Evolutionary conservation across 2,888 invertebrate species (phyloP).

Genomic region (Pardosa pseudoannulata): DNA sequence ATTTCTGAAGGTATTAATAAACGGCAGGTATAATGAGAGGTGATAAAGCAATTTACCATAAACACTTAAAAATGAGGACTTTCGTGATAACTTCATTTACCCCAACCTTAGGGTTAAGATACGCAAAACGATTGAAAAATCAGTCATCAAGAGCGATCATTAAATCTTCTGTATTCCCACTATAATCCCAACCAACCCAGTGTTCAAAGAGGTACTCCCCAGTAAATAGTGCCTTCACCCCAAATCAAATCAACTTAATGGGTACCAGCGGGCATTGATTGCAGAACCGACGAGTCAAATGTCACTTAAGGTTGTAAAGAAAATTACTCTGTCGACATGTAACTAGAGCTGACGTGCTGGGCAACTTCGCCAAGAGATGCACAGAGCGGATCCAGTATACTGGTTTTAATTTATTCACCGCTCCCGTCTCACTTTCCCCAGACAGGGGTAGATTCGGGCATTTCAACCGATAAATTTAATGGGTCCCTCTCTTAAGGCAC

Average conservation of each 20-base stretch:
- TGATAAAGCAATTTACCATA: no score
- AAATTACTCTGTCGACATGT: background rate
- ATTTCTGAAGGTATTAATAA: no score
- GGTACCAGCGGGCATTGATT: background rate
- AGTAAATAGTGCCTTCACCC: background rate
- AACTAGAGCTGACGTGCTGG: background rate
- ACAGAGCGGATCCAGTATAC: background rate
- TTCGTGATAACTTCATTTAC: no score
- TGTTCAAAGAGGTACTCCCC: no score
- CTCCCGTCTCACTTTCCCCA: background rate
- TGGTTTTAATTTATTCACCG: background rate
- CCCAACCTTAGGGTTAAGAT: no score
- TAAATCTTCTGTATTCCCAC: no score
- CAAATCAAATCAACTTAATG: slow-evolving; percentile 8
- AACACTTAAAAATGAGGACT: no score
- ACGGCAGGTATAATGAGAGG: no score
- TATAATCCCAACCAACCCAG: no score
- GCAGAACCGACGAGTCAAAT: background rate
- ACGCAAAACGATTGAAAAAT: no score
- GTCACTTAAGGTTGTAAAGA: background rate
- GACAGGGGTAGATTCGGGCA: background rate
- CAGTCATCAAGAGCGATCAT: no score
- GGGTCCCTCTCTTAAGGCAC: background rate
- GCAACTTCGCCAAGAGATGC: background rate
- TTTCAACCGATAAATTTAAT: background rate